phyloP scores from a whole-genome alignment of 2,888 invertebrate genomes.

The Oegoconia quadripuncta region DNA sequence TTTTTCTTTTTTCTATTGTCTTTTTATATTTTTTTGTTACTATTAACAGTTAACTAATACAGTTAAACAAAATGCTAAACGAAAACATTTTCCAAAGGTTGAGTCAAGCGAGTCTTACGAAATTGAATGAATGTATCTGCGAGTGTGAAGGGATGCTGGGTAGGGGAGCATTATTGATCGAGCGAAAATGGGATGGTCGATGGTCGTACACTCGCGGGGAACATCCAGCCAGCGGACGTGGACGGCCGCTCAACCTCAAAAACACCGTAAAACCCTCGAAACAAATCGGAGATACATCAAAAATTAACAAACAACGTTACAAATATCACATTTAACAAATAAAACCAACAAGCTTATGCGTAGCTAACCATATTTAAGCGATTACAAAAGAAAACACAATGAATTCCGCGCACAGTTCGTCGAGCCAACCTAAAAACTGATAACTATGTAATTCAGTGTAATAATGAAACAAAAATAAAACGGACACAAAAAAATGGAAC shows the following conservation, averaged over 20 bases:
- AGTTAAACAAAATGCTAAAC: not conserved
- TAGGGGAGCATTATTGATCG: slow-evolving; percentile 80
- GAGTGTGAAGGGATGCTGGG: slow-evolving; percentile 75
- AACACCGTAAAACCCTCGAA: slow-evolving; percentile 47
- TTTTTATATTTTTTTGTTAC: not conserved
- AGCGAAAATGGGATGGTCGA: slow-evolving; percentile 74
- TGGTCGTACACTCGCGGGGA: slow-evolving; percentile 73
- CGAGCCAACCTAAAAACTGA: slow-evolving; percentile 1
- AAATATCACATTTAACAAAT: not conserved
- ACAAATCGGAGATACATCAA: not conserved
- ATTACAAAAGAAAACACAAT: no score
- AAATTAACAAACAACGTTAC: not conserved
- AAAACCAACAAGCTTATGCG: not conserved
- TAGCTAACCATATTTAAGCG: no score
- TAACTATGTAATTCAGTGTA: not conserved
- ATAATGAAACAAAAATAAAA: not conserved
- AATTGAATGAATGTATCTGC: slow-evolving; percentile 32
- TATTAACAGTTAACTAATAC: not conserved
- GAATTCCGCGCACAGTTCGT: not conserved
- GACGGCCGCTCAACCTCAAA: slow-evolving; percentile 62
- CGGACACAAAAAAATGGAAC: not conserved
- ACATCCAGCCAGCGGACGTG: slow-evolving; percentile 70
- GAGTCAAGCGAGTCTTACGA: slow-evolving; percentile 1
- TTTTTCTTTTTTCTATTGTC: slow-evolving; percentile 14
- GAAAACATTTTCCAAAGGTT: not conserved